A percentile compares a stretch with the other conserved stretches of the same genome.
These are phyloP conservation scores for Dasysyrphus tricinctus DNA, from an alignment of 2,888 invertebrate genomes.

Conservation along the genomic window DNA sequence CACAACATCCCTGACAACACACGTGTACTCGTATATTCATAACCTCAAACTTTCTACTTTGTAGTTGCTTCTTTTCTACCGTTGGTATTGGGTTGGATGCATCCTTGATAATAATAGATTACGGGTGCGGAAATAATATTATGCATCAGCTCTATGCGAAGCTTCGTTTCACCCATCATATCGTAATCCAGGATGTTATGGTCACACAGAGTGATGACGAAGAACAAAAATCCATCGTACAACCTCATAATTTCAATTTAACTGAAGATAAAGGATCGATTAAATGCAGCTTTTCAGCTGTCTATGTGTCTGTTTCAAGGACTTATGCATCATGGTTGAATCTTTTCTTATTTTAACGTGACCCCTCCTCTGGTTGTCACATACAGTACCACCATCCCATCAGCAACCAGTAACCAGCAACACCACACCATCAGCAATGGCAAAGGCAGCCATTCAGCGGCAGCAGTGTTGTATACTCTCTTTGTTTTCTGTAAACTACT, in stretches of 20 bases:
- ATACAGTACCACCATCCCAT: neutral
- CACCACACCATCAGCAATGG: neutral
- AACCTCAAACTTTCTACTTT: neutral
- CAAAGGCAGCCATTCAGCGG: neutral
- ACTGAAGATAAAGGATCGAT: conserved; percentile 55
- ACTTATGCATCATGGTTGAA: conserved; percentile 12
- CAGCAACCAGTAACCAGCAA: neutral
- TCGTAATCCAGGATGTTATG: conserved; percentile 1
- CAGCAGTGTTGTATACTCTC: neutral
- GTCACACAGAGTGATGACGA: neutral
- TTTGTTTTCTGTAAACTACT: conserved; percentile 21
- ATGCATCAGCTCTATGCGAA: conserved; percentile 13
- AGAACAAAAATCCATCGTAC: conserved; percentile 13
- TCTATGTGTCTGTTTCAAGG: conserved; percentile 20
- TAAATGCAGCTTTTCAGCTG: conserved; percentile 50
- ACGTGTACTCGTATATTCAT: conserved; percentile 12
- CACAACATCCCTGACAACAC: conserved; percentile 17
- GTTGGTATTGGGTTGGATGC: neutral
- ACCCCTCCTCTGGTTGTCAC: conserved; percentile 8
- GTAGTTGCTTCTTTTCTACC: neutral
- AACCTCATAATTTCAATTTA: conserved; percentile 58
- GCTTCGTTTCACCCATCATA: conserved; percentile 4
- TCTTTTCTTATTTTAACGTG: conserved; percentile 14
- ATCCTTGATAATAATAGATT: conserved; percentile 24
- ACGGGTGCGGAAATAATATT: conserved; percentile 15